Conservation (phyloP, 2,113 vertebrate species). For the Syngnathus floridae region DNA sequence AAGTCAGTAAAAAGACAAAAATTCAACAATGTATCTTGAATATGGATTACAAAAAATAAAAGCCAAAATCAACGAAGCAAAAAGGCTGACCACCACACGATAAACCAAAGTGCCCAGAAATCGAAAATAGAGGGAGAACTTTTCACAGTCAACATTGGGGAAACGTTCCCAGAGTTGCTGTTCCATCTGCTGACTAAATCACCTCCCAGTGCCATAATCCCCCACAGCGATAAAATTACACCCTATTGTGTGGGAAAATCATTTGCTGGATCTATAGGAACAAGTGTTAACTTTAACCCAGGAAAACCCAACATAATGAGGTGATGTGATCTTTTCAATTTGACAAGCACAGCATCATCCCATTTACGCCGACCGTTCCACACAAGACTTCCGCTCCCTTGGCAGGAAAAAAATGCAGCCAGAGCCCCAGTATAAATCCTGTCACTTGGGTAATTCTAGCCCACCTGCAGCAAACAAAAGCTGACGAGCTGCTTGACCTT, state of each 20-base stretch:
- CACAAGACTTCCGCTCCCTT: conserved; percentile 47
- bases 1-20: conserved; percentile 24
- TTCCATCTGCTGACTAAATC: conserved; percentile 54
- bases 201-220: conserved; percentile 57
- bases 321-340: conserved; percentile 43
- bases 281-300: conserved; percentile 34
- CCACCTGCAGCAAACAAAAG: conserved; percentile 60
- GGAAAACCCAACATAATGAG: conserved; percentile 47
- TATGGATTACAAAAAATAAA: conserved; percentile 7
- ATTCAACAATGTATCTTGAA: conserved; percentile 13
- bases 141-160: conserved; percentile 35
- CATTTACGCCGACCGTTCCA: conserved; percentile 37
- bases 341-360: conserved; percentile 38
- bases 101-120: neutral
- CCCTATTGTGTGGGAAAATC: conserved; percentile 64
- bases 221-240: conserved; percentile 61
- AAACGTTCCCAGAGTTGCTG: conserved; percentile 51
- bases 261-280: conserved; percentile 48
- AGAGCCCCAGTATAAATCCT: conserved; percentile 50
- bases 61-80: conserved; percentile 5
- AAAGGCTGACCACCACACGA: neutral
- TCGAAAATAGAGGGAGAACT: conserved; percentile 41
- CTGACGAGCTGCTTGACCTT: conserved; percentile 56
- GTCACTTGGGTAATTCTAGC: conserved; percentile 61
- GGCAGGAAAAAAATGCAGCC: conserved; percentile 41